These are phyloP conservation scores for Melopsittacus undulatus DNA, from an alignment of 2,797 vertebrate genomes.

Conservation along the genomic window DNA sequence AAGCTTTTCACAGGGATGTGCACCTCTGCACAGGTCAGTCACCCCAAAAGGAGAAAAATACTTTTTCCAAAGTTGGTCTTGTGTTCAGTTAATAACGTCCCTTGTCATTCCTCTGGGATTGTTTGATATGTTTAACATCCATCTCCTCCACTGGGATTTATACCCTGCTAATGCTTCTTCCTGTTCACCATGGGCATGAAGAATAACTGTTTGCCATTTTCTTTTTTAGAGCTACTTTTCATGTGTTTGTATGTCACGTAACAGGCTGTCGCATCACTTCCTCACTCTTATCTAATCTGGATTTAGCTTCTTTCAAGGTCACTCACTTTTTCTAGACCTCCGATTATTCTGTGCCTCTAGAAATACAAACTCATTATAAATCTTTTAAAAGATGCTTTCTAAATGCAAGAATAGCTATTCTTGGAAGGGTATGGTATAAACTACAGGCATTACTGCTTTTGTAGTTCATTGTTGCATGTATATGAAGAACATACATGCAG, in stretches of 20 bases:
- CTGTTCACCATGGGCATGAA: background rate
- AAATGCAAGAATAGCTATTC: background rate
- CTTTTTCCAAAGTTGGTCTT: background rate
- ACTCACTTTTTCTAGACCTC: background rate
- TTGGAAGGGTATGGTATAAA: background rate
- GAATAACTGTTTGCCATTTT: background rate
- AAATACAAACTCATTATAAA: background rate
- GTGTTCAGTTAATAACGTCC: background rate
- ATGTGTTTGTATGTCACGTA: background rate
- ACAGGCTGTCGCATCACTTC: background rate
- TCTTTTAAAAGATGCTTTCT: background rate
- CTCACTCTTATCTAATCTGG: background rate
- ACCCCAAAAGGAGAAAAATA: background rate
- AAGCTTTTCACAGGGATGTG: background rate
- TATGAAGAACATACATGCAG: rapidly evolving
- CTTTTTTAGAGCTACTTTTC: background rate
- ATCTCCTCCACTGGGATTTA: background rate
- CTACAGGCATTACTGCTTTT: background rate
- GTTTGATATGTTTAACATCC: background rate
- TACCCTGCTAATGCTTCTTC: background rate
- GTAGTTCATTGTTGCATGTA: background rate
- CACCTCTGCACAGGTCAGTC: background rate
- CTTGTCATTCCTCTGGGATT: background rate
- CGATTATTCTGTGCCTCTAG: background rate
- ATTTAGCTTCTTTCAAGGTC: background rate